These are phyloP conservation scores for Diachrysia chrysitis DNA, from an alignment of 2,888 invertebrate genomes.

Conservation along the genomic window DNA sequence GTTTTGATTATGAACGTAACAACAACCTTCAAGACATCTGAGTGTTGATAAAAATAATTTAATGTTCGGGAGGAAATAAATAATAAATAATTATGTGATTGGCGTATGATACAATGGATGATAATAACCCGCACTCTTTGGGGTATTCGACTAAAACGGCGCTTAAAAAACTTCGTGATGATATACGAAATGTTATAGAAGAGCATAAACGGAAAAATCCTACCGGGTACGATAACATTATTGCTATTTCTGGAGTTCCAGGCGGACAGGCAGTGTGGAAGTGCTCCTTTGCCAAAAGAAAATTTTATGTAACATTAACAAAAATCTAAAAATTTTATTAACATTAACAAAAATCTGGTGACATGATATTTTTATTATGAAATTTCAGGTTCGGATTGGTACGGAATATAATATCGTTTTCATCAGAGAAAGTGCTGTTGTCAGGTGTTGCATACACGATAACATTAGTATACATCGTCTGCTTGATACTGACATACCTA, in stretches of 20 bases:
- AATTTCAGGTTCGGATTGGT: constrained; percentile 73
- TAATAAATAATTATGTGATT: constrained; percentile 60
- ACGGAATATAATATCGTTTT: constrained; percentile 83
- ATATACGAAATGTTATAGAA: constrained; percentile 90
- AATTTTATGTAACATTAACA: neutral
- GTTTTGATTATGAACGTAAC: constrained; percentile 39
- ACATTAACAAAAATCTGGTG: neutral
- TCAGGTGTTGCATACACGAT: constrained; percentile 85
- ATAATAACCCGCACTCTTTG: constrained; percentile 72
- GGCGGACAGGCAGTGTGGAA: neutral
- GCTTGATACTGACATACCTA: constrained; percentile 80
- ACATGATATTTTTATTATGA: constrained; percentile 13
- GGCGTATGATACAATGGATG: constrained; percentile 71
- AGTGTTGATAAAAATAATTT: constrained; percentile 50
- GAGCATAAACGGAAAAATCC: constrained; percentile 90
- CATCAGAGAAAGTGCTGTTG: constrained; percentile 82
- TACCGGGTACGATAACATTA: constrained; percentile 71
- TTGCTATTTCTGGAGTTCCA: constrained; percentile 11
- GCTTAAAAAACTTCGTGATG: constrained; percentile 91
- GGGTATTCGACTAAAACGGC: constrained; percentile 92
- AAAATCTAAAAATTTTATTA: too few relatives aligned
- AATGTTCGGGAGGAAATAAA: constrained; percentile 12
- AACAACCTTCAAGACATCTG: constrained; percentile 11
- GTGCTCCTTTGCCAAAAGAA: neutral
- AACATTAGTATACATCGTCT: constrained; percentile 79